Percentiles rank a stretch among this genome's conserved stretches.
Evolutionary conservation across 2,797 vertebrate species (phyloP).

Genomic region (Coccyzus lansbergi): DNA sequence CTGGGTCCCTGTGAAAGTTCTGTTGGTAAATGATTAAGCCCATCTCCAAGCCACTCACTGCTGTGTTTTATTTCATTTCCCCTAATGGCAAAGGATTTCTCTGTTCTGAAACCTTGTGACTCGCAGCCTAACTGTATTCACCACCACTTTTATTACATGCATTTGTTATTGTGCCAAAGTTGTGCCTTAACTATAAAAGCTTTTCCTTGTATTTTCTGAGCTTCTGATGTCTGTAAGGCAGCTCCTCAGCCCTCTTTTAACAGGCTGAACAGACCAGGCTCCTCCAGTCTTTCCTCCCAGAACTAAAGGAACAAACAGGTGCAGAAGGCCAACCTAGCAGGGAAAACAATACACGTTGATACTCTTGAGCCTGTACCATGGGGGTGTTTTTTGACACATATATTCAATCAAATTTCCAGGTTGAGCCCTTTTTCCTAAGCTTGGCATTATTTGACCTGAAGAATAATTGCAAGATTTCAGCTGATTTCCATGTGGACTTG

Average conservation of each 20-base stretch:
- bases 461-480: slow-evolving; percentile 95
- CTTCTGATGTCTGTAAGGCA: neutral
- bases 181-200: neutral
- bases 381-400: neutral
- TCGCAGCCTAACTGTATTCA: neutral
- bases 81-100: neutral
- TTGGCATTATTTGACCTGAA: slow-evolving; percentile 92
- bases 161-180: slow-evolving; percentile 2
- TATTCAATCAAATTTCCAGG: slow-evolving; percentile 75
- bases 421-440: slow-evolving; percentile 96
- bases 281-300: neutral
- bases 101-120: neutral
- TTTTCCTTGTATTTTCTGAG: neutral
- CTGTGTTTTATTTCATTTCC: slow-evolving; percentile 33
- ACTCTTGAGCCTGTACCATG: neutral
- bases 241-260: neutral
- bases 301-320: neutral
- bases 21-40: neutral
- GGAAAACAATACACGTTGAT: neutral
- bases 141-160: neutral
- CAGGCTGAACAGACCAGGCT: neutral
- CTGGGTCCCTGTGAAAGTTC: neutral
- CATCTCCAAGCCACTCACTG: neutral
- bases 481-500: slow-evolving; percentile 94
- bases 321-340: neutral